Conservation (phyloP, 2,888 invertebrate genomes). For the Uropetala carovei region DNA sequence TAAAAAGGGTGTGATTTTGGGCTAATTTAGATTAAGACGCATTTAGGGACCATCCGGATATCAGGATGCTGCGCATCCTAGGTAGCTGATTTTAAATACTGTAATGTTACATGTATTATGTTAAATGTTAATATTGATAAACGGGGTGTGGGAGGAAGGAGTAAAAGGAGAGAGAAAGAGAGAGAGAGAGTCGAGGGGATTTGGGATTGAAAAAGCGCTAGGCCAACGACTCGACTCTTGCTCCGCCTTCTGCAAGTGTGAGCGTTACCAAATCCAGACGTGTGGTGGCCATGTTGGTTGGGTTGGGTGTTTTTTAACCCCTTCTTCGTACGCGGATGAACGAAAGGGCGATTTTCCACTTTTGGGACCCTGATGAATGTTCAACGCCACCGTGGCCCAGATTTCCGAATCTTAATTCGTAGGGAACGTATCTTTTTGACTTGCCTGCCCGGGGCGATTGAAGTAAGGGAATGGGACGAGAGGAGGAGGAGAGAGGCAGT, state of each 20-base stretch:
- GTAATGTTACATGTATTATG: too few species aligned
- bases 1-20: too few species aligned
- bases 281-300: not conserved
- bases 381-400: not conserved
- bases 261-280: conserved; percentile 20
- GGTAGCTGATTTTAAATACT: too few species aligned
- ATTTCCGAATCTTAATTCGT: not conserved
- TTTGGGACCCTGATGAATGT: not conserved
- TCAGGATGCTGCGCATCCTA: too few species aligned
- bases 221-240: not conserved
- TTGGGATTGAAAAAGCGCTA: not conserved
- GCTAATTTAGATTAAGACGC: too few species aligned
- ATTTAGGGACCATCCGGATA: too few species aligned
- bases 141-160: not conserved
- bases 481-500: not conserved
- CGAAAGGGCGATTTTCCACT: not conserved
- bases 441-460: not conserved
- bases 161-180: not conserved
- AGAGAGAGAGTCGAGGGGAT: not conserved
- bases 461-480: too few species aligned
- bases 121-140: too few species aligned
- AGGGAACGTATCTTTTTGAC: not conserved
- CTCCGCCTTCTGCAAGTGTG: not conserved
- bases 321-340: too few species aligned
- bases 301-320: not conserved